Evolutionary conservation across 2,888 invertebrate species (phyloP), one percentile per base, ranked within the genome.

Genomic region (Pristionchus fissidentatus): DNA sequence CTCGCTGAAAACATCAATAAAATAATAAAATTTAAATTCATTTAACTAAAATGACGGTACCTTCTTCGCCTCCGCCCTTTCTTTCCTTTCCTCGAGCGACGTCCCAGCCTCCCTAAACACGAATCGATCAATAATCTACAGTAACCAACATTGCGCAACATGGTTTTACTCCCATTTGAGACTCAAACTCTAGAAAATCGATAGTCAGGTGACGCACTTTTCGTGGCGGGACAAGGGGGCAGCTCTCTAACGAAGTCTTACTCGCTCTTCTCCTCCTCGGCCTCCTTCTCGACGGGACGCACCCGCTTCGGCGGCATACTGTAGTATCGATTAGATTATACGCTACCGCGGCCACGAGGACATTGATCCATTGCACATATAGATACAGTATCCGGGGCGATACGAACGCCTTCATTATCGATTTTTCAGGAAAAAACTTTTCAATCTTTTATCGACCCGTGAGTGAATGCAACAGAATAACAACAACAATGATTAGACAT

Each of bases 371-470:
- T 15, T 49, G n/a, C n/a, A n/a, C n/a, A n/a, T n/a, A n/a, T n/a
- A n/a, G 26, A 66, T 5, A 19, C 8, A 70, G 41, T 70, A 70
- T 70, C 1, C 4, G 49, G 13, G 22, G 75, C 75, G 75, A 77
- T 3, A 32, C 3, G 32, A 26, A 77, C 75, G 49, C 75, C 8
- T 46, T 1, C 29, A 7, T 10, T 0, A 46, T 32, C 26, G 43
- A 66, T 38, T 13, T 22, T 15, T 15, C 5, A 73, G 10, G 10
- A 10, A 49, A 26, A 3, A 32, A 4, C 32, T 32, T 29, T 49
- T 49, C 49, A 35, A 49, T 29, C 10, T 29, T 49, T 77, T 77
- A 77, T 77, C 49, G 46, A 77, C 75, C 75, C 49, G 49, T 73
- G 43, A 8, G 46, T 4, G 0, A 4, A 41, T 22, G 49, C 32